Percentiles rank a stretch among this genome's conserved stretches.
Evolutionary conservation across 2,113 vertebrate genomes (phyloP).

Genomic region (Sinocyclocheilus maitianheensis): DNA sequence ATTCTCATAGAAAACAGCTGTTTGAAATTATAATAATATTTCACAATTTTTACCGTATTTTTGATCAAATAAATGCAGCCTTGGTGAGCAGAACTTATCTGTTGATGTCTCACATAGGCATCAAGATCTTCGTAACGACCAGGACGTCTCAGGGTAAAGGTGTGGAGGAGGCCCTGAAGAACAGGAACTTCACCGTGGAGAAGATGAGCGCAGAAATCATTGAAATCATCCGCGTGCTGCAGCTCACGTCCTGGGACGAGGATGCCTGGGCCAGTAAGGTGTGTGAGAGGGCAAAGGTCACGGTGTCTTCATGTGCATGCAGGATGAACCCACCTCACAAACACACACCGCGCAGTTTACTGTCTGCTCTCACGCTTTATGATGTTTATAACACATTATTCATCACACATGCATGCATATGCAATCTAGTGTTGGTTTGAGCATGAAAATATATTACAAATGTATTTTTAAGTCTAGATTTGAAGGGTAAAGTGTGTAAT

Average conservation of each 20-base stretch:
- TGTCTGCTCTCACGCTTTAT: background rate
- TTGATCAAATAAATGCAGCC: background rate
- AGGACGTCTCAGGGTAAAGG: constrained; percentile 92
- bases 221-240: constrained; percentile 95
- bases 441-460: background rate
- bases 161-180: constrained; percentile 96
- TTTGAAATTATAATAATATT: background rate
- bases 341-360: background rate
- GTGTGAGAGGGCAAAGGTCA: constrained; percentile 8
- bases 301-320: background rate
- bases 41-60: background rate
- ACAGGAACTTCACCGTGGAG: constrained; percentile 95
- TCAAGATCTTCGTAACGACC: constrained; percentile 98
- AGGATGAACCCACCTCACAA: no score
- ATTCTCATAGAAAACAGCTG: no score
- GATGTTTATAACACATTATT: background rate
- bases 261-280: constrained; percentile 98
- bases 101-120: constrained; percentile 74
- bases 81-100: background rate
- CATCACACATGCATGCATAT: background rate
- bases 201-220: constrained; percentile 98
- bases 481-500: background rate
- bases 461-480: background rate
- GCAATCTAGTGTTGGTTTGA: background rate
- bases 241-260: constrained; percentile 98